Evolutionary conservation across 2,888 invertebrate species (phyloP).

Genomic region (Hydrotaea cyrtoneurina): DNA sequence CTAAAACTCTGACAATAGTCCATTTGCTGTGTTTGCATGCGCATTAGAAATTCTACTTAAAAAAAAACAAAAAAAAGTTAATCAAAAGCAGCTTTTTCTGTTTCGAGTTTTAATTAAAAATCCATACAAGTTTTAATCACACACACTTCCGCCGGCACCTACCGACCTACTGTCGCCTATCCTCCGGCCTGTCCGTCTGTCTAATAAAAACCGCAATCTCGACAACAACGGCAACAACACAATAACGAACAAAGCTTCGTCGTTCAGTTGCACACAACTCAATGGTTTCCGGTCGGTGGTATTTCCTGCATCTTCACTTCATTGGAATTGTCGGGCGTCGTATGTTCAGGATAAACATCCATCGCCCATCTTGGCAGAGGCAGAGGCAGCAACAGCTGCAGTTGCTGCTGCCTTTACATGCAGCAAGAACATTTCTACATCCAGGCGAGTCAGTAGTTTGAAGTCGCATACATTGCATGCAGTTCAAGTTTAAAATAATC

Average conservation of each 20-base stretch:
- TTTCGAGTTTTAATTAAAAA: slow-evolving; percentile 31
- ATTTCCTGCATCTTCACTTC: slow-evolving; percentile 36
- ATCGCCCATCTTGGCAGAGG: slow-evolving; percentile 15
- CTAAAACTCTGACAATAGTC: too few species aligned
- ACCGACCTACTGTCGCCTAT: not conserved
- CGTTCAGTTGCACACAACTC: slow-evolving; percentile 6
- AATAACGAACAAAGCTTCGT: slow-evolving; percentile 35
- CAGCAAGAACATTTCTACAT: not conserved
- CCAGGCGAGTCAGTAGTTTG: not conserved
- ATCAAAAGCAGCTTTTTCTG: not conserved
- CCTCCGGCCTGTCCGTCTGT: not conserved
- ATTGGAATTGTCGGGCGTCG: slow-evolving; percentile 43
- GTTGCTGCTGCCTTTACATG: not conserved
- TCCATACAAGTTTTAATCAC: slow-evolving; percentile 35
- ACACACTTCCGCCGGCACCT: not conserved
- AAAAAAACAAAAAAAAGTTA: slow-evolving; percentile 1
- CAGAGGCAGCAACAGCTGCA: not conserved
- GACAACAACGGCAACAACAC: slow-evolving; percentile 36
- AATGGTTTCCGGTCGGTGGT: slow-evolving; percentile 28
- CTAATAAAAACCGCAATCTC: slow-evolving; percentile 42
- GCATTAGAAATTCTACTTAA: too few species aligned
- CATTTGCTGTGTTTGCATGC: too few species aligned
- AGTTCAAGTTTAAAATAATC: slow-evolving; percentile 61
- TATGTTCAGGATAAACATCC: not conserved
- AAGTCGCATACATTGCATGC: not conserved